These are phyloP conservation scores for Sterrhoptilus dennistouni DNA, from an alignment of 2,113 vertebrate genomes.

Conservation along the genomic window DNA sequence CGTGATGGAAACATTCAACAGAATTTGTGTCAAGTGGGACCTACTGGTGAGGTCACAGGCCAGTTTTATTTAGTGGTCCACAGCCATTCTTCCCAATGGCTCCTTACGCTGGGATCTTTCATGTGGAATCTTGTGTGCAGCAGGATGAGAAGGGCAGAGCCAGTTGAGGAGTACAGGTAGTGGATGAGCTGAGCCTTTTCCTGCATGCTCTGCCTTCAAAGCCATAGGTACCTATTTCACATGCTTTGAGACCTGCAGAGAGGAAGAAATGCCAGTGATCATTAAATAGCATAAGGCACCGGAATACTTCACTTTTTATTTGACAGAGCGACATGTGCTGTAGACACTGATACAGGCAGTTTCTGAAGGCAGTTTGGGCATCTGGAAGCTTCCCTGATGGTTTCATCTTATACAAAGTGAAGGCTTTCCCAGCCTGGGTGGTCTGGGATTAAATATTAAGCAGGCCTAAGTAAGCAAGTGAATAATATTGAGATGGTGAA, in stretches of 20 bases:
- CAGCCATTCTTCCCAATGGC: fast-evolving
- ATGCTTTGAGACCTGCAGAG: not conserved
- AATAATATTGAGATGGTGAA: not conserved
- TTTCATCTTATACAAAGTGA: not conserved
- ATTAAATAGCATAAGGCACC: not conserved
- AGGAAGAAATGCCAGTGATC: too few species aligned
- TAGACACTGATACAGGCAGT: not conserved
- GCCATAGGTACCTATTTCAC: not conserved
- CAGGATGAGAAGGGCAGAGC: not conserved
- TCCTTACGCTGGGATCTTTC: fast-evolving
- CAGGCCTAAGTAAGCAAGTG: not conserved
- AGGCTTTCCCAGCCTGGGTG: not conserved
- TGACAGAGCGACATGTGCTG: not conserved
- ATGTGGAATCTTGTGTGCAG: fast-evolving
- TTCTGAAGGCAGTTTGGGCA: not conserved
- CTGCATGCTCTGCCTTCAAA: not conserved
- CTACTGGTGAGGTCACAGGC: fast-evolving
- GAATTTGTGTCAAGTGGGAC: fast-evolving
- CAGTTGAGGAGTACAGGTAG: not conserved
- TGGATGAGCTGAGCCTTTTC: not conserved
- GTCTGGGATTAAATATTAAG: not conserved
- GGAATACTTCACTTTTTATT: not conserved
- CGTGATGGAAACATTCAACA: not conserved
- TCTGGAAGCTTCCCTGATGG: not conserved
- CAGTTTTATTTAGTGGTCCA: not conserved